Conservation (phyloP, 1,140 invertebrate genomes). For the Streblospio benedicti region DNA sequence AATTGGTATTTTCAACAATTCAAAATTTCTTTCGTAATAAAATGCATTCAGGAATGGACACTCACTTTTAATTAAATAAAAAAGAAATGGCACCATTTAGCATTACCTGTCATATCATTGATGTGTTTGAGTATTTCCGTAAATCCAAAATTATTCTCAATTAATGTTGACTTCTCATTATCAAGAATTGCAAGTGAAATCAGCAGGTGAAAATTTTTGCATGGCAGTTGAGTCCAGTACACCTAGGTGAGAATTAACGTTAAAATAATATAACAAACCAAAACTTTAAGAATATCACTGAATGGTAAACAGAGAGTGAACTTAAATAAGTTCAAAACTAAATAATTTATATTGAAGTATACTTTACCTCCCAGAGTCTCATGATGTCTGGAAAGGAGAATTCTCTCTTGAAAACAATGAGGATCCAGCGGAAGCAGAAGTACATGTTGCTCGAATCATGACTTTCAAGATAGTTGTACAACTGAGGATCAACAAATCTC, state of each 20-base stretch:
- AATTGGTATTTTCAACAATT: constrained; percentile 9
- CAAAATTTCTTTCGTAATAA: constrained; percentile 13
- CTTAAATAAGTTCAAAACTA: not conserved
- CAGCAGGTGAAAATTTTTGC: constrained; percentile 86
- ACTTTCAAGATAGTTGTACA: constrained; percentile 72
- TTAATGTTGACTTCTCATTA: constrained; percentile 71
- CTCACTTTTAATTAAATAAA: not conserved
- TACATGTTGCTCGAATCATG: constrained; percentile 97
- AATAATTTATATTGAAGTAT: too few species aligned
- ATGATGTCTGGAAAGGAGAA: constrained; percentile 54
- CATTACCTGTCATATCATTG: not conserved
- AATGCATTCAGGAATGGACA: constrained; percentile 3
- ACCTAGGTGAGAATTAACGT: constrained; percentile 50
- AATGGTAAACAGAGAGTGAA: not conserved
- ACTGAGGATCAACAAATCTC: constrained; percentile 68
- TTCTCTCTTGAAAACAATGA: constrained; percentile 58
- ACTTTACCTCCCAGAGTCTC: constrained; percentile 54
- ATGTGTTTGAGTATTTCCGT: constrained; percentile 80
- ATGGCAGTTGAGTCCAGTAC: constrained; percentile 82
- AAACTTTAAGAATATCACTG: not conserved
- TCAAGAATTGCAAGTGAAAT: constrained; percentile 85
- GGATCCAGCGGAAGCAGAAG: constrained; percentile 86
- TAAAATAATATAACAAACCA: constrained; percentile 5
- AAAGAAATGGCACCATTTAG: not conserved
- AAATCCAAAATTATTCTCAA: constrained; percentile 83